Evolutionary conservation across 2,888 invertebrate species (phyloP).

Genomic region (Ypsolopha sequella): DNA sequence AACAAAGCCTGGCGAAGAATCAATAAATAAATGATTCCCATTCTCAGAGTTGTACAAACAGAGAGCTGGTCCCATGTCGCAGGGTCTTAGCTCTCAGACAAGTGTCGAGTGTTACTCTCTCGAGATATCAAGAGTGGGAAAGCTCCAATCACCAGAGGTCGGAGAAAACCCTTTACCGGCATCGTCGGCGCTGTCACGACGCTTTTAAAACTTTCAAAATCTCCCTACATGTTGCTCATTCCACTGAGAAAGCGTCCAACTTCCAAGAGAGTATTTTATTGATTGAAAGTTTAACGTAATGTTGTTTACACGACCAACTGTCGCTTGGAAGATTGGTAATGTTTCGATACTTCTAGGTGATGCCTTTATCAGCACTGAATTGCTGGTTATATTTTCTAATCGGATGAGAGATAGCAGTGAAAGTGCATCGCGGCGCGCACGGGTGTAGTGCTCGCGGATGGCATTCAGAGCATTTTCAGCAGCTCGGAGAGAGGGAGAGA

Average conservation of each 20-base stretch:
- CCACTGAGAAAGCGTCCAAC: slow-evolving; percentile 16
- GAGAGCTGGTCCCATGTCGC: neutral
- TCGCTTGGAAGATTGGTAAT: neutral
- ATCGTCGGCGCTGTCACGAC: slow-evolving; percentile 30
- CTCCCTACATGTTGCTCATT: slow-evolving; percentile 14
- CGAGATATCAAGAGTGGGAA: slow-evolving; percentile 29
- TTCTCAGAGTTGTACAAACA: too few species aligned
- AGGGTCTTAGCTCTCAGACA: neutral
- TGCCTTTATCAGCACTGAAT: neutral
- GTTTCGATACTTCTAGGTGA: neutral
- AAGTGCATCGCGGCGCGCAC: slow-evolving; percentile 40
- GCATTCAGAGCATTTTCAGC: slow-evolving; percentile 63
- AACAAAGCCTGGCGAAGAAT: too few species aligned
- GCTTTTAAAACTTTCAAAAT: slow-evolving; percentile 32
- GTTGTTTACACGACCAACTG: slow-evolving; percentile 1
- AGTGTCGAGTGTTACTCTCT: neutral
- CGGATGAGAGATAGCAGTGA: slow-evolving; percentile 40
- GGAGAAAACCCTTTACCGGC: slow-evolving; percentile 50
- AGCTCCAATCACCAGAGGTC: slow-evolving; percentile 39
- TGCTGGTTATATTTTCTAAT: neutral
- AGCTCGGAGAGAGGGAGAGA: slow-evolving; percentile 48
- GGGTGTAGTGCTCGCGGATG: slow-evolving; percentile 39
- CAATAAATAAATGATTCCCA: too few species aligned
- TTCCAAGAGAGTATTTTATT: slow-evolving; percentile 5
- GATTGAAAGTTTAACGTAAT: slow-evolving; percentile 3